Evolutionary conservation across 2,113 vertebrate genomes (phyloP), one percentile per base, ranked within the genome.

Genomic region (Ammodytes dubius): DNA sequence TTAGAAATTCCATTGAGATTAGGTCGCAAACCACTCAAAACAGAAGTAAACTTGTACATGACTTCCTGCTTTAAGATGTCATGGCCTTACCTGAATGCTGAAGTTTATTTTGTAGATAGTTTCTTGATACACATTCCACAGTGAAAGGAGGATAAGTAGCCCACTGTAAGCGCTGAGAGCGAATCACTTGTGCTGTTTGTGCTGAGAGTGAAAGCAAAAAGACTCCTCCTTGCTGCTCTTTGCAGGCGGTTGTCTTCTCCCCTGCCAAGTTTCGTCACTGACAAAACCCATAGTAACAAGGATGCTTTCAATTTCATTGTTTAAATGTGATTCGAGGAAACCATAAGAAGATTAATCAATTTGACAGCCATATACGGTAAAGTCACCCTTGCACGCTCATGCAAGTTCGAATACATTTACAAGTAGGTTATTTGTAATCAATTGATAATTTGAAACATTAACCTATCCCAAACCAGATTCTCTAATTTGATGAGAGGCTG

Each of bases 231-330:
- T 0, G 4, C 10, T 47, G 11, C 6, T 6, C 10, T 7, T 0
- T 7, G 39, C 50, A 11, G 7, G 12, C 35, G 52, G 37, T 27
- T 52, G 13, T 47, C 11, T 12, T 10, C 1, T 19, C 4, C n/a
- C 11, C 69, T 17, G 12, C 15, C 0, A 6, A 45, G 58, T 70
- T 71, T 56, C 83, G 49, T 77, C 78, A 82, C 17, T 14, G 76
- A 75, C 53, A 42, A 53, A 77, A 76, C 8, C 2, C 4, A 11
- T 39, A 1, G 0, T 0, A 49, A 5, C 43, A 1, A 1, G 75
- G 85, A n/a, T 90, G 85, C 89, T 0, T 91, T 92, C 90, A 89
- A 0, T 60, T 66, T 0, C 0, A 50, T 0, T 0, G 3, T 6
- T 46, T 6, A 2, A 11, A 14, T 7, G n/a, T 27, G 27, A 27